Evolutionary conservation across 2,888 invertebrate species (phyloP), one percentile per base, ranked within the genome.

Genomic region (Zonitis immaculata): DNA sequence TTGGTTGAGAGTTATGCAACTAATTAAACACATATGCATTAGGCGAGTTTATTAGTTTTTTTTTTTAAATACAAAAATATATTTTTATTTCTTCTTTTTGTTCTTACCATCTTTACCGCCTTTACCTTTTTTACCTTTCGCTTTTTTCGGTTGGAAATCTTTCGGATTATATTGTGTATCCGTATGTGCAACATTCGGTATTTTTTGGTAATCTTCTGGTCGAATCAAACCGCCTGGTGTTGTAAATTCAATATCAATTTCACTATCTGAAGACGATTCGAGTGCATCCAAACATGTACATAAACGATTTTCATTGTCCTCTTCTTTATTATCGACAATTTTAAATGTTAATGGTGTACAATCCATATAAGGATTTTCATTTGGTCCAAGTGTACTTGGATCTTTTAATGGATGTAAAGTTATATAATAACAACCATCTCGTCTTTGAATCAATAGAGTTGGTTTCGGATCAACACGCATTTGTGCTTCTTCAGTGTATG

Each of bases 231-330:
- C 87, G 39, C 85, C 86, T 0, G 87, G 87, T 1, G 87, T 86
- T 0, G 86, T 87, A 48, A 87, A 86, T 54, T 86, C 86, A 35
- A 87, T 84, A 63, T 87, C 86, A 73, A 85, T 80, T 51, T 86
- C 86, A 1, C 82, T 82, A 55, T 85, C 85, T 49, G 80, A 80
- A 0, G 80, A 80, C 1, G 63, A 61, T 3, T 56, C 51, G 1
- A 43, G 42, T 54, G 50, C 47, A 14, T 60, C 61, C 1, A 54
- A 59, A 27, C 61, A 61, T 28, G 62, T 63, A 45, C 59, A 62
- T 46, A 70, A 55, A 30, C 48, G 39, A 73, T 77, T 58, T 80
- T 80, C 58, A 80, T 77, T 79, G 55, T 76, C 76, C 16, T 80
- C 78, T 5, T 82, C 78, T 63, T 77, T 77, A 8, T 80, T 79